These are phyloP conservation scores for Drosophila bifasciata DNA, from an alignment of 1,140 invertebrate species.

Conservation along the genomic window DNA sequence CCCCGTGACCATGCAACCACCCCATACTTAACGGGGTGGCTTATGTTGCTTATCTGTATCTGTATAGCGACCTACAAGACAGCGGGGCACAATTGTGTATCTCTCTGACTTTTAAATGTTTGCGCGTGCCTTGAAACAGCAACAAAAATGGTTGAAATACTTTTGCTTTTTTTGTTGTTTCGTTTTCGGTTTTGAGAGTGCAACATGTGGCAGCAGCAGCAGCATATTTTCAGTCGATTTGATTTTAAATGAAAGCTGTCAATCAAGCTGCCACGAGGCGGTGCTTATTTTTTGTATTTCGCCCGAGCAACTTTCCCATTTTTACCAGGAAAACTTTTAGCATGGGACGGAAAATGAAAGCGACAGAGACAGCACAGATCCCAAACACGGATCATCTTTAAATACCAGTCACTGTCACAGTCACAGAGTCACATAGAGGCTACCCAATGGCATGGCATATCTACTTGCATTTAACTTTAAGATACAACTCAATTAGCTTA, in stretches of 20 bases:
- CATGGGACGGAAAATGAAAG: constrained; percentile 70
- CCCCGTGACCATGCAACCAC: constrained; percentile 23
- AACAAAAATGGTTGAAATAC: constrained; percentile 68
- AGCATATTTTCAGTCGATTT: constrained; percentile 70
- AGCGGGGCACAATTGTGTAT: constrained; percentile 21
- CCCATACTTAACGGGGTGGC: constrained; percentile 35
- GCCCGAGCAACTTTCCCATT: constrained; percentile 72
- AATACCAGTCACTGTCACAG: no score
- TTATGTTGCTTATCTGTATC: constrained; percentile 46
- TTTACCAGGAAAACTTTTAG: constrained; percentile 68
- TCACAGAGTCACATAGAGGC: no score
- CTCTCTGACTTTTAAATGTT: constrained; percentile 36
- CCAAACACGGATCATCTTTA: constrained; percentile 27
- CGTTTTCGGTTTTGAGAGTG: constrained; percentile 20
- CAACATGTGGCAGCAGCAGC: constrained; percentile 1
- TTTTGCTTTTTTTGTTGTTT: constrained; percentile 68
- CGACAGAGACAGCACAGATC: constrained; percentile 43
- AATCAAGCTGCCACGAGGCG: constrained; percentile 67
- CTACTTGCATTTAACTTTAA: no score
- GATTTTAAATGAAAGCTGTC: constrained; percentile 82
- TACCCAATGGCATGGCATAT: no score
- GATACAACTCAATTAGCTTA: constrained; percentile 46
- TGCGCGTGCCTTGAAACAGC: constrained; percentile 45
- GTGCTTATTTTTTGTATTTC: constrained; percentile 34
- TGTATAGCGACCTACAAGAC: constrained; percentile 33